Conservation (phyloP, 2,113 vertebrate genomes). For the Chloropsis hardwickii region DNA sequence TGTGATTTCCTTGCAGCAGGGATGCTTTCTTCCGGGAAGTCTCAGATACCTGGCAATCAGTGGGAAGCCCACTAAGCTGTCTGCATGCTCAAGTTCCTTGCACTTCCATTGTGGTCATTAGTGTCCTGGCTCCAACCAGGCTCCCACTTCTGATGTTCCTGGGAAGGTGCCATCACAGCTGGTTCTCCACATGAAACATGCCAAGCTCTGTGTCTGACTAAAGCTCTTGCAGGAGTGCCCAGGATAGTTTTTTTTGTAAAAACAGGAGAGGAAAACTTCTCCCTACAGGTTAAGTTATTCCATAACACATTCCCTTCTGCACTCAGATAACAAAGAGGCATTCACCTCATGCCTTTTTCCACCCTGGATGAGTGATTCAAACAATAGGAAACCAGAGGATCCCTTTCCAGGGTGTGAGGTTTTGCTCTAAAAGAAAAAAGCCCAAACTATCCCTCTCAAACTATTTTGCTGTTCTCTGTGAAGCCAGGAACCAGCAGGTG, state of each 20-base stretch:
- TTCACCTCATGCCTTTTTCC: not conserved
- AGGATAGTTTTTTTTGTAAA: not conserved
- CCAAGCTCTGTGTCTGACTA: not conserved
- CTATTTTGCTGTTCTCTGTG: not conserved
- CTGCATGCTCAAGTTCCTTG: not conserved
- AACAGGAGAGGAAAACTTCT: not conserved
- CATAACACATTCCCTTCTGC: not conserved
- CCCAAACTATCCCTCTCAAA: rapidly evolving
- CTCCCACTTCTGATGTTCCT: not conserved
- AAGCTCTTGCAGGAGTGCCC: not conserved
- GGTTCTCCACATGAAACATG: rapidly evolving
- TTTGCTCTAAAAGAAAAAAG: not conserved
- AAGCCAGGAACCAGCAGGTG: not conserved
- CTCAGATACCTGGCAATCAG: not conserved
- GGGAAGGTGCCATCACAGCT: not conserved
- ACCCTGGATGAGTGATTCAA: not conserved
- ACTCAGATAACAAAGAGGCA: not conserved
- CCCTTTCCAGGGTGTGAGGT: not conserved
- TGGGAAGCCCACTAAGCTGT: not conserved
- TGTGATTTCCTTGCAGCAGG: not conserved
- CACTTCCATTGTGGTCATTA: not conserved
- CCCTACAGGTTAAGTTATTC: not conserved
- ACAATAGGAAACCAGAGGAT: not conserved
- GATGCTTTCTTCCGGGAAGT: not conserved
- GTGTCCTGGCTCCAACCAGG: not conserved